Evolutionary conservation across 2,888 invertebrate species (phyloP).

Genomic region (Neoascia interrupta): DNA sequence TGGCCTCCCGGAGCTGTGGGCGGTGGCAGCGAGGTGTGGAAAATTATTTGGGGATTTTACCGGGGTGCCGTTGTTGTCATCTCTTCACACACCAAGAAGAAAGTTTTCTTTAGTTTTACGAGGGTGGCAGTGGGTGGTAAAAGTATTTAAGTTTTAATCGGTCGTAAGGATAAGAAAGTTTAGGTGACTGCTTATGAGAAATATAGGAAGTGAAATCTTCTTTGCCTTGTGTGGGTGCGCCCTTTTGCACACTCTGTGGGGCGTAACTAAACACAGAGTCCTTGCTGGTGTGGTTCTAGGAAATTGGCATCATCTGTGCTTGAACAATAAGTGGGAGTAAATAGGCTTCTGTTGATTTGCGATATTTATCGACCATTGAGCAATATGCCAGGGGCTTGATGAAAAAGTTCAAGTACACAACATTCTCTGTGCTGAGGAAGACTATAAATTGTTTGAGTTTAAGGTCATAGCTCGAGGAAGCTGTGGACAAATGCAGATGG

Average conservation of each 20-base stretch:
- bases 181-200: slow-evolving; percentile 5
- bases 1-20: not conserved
- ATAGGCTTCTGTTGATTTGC: slow-evolving; percentile 45
- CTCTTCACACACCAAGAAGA: slow-evolving; percentile 39
- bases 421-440: too few species aligned
- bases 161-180: slow-evolving; percentile 32
- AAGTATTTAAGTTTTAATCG: slow-evolving; percentile 64
- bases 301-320: slow-evolving; percentile 43
- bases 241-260: not conserved
- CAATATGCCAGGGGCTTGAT: slow-evolving; percentile 11
- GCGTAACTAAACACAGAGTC: not conserved
- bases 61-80: slow-evolving; percentile 26
- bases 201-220: not conserved
- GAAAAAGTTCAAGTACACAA: slow-evolving; percentile 7
- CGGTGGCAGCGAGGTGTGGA: slow-evolving; percentile 42
- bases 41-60: slow-evolving; percentile 21
- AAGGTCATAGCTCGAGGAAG: too few species aligned
- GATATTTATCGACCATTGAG: slow-evolving; percentile 47
- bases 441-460: too few species aligned
- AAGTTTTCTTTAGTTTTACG: slow-evolving; percentile 33
- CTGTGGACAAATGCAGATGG: too few species aligned
- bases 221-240: not conserved
- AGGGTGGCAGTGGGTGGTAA: slow-evolving; percentile 33
- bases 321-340: slow-evolving; percentile 50
- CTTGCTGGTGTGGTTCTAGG: not conserved